phyloP scores from a whole-genome alignment of 1,140 invertebrate species.

The Magallana angulata region DNA sequence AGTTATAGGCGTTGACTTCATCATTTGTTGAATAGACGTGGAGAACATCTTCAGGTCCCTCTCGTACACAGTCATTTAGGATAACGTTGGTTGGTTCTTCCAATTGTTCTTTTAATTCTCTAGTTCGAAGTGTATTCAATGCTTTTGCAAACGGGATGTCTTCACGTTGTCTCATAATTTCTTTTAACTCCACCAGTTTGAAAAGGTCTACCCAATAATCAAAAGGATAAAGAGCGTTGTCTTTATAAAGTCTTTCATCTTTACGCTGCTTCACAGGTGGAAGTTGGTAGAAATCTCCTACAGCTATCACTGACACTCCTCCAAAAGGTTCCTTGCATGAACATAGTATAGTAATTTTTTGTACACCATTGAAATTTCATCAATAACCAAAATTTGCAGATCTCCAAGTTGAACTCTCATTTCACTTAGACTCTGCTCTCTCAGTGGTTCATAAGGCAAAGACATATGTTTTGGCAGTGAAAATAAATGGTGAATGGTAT shows the following conservation, averaged over 20 bases:
- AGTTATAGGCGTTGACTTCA: conserved; percentile 5
- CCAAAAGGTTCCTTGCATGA: background rate
- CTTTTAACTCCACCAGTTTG: background rate
- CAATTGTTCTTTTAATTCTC: background rate
- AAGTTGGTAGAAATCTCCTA: conserved; percentile 33
- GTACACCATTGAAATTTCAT: conserved; percentile 31
- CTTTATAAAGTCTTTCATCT: background rate
- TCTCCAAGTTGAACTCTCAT: conserved; percentile 39
- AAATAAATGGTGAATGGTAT: conserved; percentile 50
- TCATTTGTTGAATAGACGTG: conserved; percentile 15
- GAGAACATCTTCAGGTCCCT: background rate
- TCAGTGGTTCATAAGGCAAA: conserved; percentile 34
- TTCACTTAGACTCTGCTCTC: conserved; percentile 44
- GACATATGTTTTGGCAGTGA: conserved; percentile 29
- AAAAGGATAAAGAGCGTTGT: background rate
- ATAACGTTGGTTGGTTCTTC: background rate
- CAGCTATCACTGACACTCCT: conserved; percentile 7
- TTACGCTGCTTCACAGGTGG: conserved; percentile 19
- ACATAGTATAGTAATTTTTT: background rate
- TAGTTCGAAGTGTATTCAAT: background rate
- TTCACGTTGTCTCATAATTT: conserved; percentile 36
- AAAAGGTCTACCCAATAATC: conserved; percentile 17
- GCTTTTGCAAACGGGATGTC: conserved; percentile 18
- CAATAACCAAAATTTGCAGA: conserved; percentile 34
- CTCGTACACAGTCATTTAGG: background rate